Percentiles rank a stretch among this genome's conserved stretches.
phyloP scores from a whole-genome alignment of 37 sponge, comb jelly and placozoan species.

The Ephydatia muelleri region DNA sequence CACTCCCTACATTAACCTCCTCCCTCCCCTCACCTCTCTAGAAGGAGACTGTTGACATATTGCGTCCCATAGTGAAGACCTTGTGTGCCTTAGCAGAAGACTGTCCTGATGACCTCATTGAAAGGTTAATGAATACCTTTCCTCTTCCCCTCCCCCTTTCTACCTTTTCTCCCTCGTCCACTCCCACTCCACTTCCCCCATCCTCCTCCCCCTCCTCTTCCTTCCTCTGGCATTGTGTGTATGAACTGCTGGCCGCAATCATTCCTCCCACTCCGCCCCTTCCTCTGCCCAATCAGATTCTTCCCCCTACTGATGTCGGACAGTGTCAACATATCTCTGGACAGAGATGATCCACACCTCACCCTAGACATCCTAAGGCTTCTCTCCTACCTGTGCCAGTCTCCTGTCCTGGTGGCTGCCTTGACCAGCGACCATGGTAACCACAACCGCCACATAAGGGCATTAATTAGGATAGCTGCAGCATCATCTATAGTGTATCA shows the following conservation, averaged over 20 bases:
- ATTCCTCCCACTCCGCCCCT: neutral
- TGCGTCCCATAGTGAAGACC: constrained; percentile 11
- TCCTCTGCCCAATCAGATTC: constrained; percentile 2
- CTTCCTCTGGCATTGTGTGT: neutral
- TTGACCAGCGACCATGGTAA: constrained; percentile 22
- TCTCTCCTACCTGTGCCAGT: constrained; percentile 22
- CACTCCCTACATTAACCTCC: neutral
- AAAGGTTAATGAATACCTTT: neutral
- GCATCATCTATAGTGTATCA: too few relatives aligned
- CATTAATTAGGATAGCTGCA: too few relatives aligned
- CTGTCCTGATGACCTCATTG: constrained; percentile 11
- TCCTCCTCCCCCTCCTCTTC: neutral
- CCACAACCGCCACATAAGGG: neutral
- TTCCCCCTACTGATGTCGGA: constrained; percentile 17
- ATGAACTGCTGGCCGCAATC: too few relatives aligned
- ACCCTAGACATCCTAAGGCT: constrained; percentile 15
- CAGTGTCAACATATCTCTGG: constrained; percentile 18
- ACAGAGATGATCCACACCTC: constrained; percentile 41
- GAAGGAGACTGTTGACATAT: constrained; percentile 24
- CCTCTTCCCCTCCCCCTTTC: neutral
- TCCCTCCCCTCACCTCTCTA: neutral
- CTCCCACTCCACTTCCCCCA: neutral
- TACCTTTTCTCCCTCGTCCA: neutral
- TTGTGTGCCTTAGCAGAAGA: constrained; percentile 23
- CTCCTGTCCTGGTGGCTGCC: neutral